phyloP scores from a whole-genome alignment of 2,888 invertebrate species.

The Lasius fuliginosus region DNA sequence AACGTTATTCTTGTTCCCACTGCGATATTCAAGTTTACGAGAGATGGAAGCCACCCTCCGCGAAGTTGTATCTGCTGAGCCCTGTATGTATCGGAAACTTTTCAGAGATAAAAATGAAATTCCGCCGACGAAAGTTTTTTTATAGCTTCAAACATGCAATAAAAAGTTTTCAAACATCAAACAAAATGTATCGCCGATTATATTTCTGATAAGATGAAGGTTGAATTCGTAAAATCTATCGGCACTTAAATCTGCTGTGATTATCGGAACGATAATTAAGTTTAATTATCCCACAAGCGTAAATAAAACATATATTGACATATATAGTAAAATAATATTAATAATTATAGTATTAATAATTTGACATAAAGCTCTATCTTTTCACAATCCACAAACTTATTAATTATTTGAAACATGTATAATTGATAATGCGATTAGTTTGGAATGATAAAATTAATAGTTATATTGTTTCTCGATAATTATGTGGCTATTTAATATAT shows the following conservation, averaged over 20 bases:
- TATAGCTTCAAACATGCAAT: slow-evolving; percentile 25
- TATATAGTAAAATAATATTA: neutral
- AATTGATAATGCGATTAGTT: neutral
- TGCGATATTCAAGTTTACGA: slow-evolving; percentile 33
- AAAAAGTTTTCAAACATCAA: slow-evolving; percentile 31
- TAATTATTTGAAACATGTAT: neutral
- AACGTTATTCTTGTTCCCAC: slow-evolving; percentile 5
- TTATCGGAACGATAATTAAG: neutral
- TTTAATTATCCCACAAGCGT: slow-evolving; percentile 1
- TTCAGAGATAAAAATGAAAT: slow-evolving; percentile 44
- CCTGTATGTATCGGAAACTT: slow-evolving; percentile 31
- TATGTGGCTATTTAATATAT: neutral
- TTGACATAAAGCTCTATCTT: neutral
- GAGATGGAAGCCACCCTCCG: neutral
- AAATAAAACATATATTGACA: neutral
- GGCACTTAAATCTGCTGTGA: neutral
- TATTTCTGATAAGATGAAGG: slow-evolving; percentile 4
- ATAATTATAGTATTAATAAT: neutral
- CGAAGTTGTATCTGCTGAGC: slow-evolving; percentile 21
- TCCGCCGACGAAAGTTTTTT: slow-evolving; percentile 40
- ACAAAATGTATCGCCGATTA: slow-evolving; percentile 30
- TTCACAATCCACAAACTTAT: neutral
- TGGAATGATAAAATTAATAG: neutral
- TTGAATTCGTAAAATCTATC: neutral
- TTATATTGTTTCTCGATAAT: slow-evolving; percentile 1